Evolutionary conservation across 2,888 invertebrate genomes (phyloP), one percentile per base, ranked within the genome.

Genomic region (Drosophila antonietae): DNA sequence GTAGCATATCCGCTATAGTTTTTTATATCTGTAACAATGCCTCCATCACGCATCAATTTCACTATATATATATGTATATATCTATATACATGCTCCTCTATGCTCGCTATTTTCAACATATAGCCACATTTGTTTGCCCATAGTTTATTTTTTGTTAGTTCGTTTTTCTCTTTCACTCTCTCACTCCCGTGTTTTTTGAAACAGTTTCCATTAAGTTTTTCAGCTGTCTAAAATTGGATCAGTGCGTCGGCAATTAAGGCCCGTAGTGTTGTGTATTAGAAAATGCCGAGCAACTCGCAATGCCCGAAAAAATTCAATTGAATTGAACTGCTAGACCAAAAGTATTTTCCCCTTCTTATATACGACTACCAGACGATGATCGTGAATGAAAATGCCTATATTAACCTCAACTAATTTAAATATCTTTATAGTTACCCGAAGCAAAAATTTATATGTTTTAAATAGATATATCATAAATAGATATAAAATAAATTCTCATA

Each of bases 171-270:
- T 35, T 8, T 2, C 2, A 33, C 33, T 10, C 33, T 33, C 18
- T 15, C 23, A 1, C 46, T 31, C 49, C 1, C 49, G n/a, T 10
- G 33, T 44, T 58, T 64, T 70, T 56, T 73, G 44, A 44, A 53
- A 37, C 58, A 64, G 63, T 63, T 52, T 56, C 63, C 81, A 74
- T 67, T 79, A 58, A 80, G 56, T 69, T 56, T 51, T 57, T 58
- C 55, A 58, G 37, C 57, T 41, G 60, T 73, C 83, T 84, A 84
- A 88, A 83, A 70, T 75, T 83, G 86, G 81, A 83, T 75, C 66
- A 47, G 53, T 57, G 71, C 62, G 58, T 58, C 62, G 78, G 78
- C 88, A 77, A 84, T 88, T 83, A 78, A 88, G 69, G 12, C 58
- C 68, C 66, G 59, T 51, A 68, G 56, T 62, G 46, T 61, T 79